Base-by-base conservation (phyloP, 2,113 vertebrate genomes). In the Megatriorchis doriae region DNA sequence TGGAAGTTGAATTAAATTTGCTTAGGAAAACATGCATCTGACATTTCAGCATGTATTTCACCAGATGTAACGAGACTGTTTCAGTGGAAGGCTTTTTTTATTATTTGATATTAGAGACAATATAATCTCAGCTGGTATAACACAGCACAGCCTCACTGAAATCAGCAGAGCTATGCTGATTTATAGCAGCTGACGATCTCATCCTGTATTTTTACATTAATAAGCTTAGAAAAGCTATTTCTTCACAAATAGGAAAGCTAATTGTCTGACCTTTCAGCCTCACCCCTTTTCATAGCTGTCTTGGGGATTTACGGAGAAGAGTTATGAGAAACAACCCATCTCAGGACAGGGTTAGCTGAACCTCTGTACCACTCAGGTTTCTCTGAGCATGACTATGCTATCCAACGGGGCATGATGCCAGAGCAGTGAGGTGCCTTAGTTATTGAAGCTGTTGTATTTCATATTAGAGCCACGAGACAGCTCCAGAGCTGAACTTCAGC, bases 241-340 rank as follows among this genome's bases (percentile, higher is more conserved):
- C 48, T 74, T 96, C 65, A 81, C 78, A 91, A 89, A 90, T 75
- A 59, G 36, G 34, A 79, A 73, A 84, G 55, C 56, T 92, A 85
- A 96, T 95, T 85, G 90, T 58, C 56, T 88, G 90, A 59, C 93
- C 95, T 95, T 93, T 96, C 82, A 90, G 73, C 47, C 88, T 83
- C 70, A 94, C 81, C 81, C 40, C 34, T 79, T 95, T 94, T 93
- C 59, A 93, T 65, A 56, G 81, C 65, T 94, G 66, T 88, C 78
- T 86, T 86, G 71, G 38, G 93, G 55, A 81, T 86, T 87, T 97
- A 91, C 2, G 0, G 93, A 86, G 86, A 92, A 92, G 56, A 90
- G 53, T 81, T 94, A 94, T 84, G 92, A 92, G 92, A 95, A 97
- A 90, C 27, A 75, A 11, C 47, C 15, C 19, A 0, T 73, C 32